Conservation (phyloP, 2,113 vertebrate genomes). For the Prolemur simus region DNA sequence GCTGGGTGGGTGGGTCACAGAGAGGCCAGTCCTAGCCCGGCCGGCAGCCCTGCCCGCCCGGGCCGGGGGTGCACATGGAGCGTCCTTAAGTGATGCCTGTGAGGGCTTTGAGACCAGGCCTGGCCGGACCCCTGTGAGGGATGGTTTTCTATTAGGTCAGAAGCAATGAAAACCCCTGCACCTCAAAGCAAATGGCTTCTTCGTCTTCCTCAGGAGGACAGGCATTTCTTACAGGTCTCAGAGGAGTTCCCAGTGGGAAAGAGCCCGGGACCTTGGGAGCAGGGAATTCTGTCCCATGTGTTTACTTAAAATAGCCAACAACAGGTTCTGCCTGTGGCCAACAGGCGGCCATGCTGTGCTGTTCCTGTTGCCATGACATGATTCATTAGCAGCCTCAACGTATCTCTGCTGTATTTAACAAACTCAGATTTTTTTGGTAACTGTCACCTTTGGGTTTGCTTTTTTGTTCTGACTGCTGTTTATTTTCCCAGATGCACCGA, state of each 20-base stretch:
- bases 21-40: neutral
- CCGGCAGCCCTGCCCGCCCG: neutral
- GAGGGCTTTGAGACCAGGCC: neutral
- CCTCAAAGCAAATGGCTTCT: neutral
- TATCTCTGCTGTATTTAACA: neutral
- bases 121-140: neutral
- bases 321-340: fast-evolving
- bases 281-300: neutral
- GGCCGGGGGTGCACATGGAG: no score
- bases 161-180: no score
- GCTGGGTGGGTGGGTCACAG: neutral
- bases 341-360: fast-evolving
- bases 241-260: neutral
- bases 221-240: neutral
- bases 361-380: no score
- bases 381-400: no score
- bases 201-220: neutral
- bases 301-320: neutral
- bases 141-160: neutral
- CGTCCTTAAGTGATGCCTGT: neutral
- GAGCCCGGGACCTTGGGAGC: neutral
- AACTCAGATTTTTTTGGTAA: neutral
- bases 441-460: neutral
- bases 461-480: neutral
- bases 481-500: neutral